Evolutionary conservation across 2,113 vertebrate genomes (phyloP), one percentile per base, ranked within the genome.

Genomic region (Neolamprologus sp.): DNA sequence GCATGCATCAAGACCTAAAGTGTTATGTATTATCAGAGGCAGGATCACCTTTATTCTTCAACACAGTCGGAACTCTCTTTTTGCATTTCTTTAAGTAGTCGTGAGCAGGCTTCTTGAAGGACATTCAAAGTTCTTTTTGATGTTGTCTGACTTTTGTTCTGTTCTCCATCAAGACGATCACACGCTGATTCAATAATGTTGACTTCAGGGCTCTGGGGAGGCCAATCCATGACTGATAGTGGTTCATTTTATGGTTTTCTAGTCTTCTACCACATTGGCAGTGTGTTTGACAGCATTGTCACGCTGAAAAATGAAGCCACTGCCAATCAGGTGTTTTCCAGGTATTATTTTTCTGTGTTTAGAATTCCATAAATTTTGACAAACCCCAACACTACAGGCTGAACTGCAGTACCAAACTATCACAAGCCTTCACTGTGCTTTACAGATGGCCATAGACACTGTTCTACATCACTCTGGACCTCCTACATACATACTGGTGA

Each of bases 211-310:
- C 60, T 65, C 33, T 21, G 60, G 60, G 60, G 60, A 37, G 19
- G 60, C 33, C 60, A 13, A 68, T 68, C 33, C 33, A 68, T 37
- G 33, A 68, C 33, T 13, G 11, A 68, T 13, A 7, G 33, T 68
- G 3, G 10, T 68, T n/a, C 10, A 3, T 37, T 68, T 2, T 1
- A 37, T 8, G 10, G 0, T 65, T 21, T 65, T 65, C 60, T 65
- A 37, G 3, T 0, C 10, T 65, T 65, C 1, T 37, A 37, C 0
- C 4, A 7, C 60, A 37, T 37, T 5, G 7, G 60, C 19, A 65
- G 60, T 8, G 1, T 37, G 60, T 65, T 37, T 65, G 33, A n/a
- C 30, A 2, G 7, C 19, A 65, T 13, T 37, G 17, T 37, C 33
- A 3, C 1, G 1, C 19, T 37, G 33, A 13, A 37, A 37, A 63